A percentile compares a stretch with the other conserved stretches of the same genome.
phyloP scores from a whole-genome alignment of 2,113 vertebrate species.

The Nyctereutes procyonoides region DNA sequence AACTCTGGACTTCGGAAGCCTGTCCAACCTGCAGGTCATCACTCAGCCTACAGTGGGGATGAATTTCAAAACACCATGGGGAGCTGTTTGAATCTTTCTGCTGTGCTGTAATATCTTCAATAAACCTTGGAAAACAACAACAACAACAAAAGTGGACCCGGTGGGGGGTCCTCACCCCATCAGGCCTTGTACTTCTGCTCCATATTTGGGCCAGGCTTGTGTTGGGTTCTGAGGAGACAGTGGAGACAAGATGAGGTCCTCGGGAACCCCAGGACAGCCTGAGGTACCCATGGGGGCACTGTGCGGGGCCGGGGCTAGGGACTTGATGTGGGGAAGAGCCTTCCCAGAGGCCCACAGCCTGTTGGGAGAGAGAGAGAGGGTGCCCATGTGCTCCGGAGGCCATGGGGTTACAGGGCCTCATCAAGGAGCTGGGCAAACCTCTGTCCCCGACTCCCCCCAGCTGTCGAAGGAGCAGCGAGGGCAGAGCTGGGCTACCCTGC shows the following conservation, averaged over 20 bases:
- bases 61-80: too few relatives aligned
- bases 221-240: background rate
- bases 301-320: background rate
- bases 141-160: too few relatives aligned
- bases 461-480: background rate
- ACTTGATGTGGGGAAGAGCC: background rate
- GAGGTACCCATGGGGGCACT: rapidly evolving
- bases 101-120: too few relatives aligned
- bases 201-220: background rate
- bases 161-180: background rate
- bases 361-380: background rate
- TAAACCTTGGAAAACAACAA: too few relatives aligned
- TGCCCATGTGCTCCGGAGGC: background rate
- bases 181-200: background rate
- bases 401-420: background rate
- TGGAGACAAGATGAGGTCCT: background rate
- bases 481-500: background rate
- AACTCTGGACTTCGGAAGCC: too few relatives aligned
- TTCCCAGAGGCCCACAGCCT: background rate
- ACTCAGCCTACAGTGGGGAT: too few relatives aligned
- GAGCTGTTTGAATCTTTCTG: too few relatives aligned
- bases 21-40: too few relatives aligned
- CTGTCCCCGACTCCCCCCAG: background rate
- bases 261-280: background rate
- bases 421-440: background rate